Evolutionary conservation across 2,797 vertebrate species (phyloP), one percentile per base, ranked within the genome.

Genomic region (Limnodromus scolopaceus): DNA sequence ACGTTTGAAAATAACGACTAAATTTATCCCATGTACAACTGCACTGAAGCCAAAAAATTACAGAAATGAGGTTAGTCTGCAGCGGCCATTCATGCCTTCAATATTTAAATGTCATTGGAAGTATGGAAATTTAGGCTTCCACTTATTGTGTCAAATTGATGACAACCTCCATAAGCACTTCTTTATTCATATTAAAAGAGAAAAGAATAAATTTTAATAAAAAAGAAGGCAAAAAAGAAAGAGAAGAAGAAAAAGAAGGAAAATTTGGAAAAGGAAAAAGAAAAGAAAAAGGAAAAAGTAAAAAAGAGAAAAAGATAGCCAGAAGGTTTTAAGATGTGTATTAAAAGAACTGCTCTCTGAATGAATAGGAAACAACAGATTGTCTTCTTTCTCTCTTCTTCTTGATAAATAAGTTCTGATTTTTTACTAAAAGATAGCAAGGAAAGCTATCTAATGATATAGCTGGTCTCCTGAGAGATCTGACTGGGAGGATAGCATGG

Each of bases 221-320:
- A 19, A 4, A 11, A 20, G 13, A 13, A 6, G 27, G 58, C 16
- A 25, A 32, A 24, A 39, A 25, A 32, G 16, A 19, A 25, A 14
- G 24, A 38, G 10, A 16, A 12, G 7, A 14, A 14, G 6, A 15
- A 13, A 18, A 71, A 11, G 43, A 28, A 25, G 28, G 25, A 55
- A 22, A n/a, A n/a, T 6, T n/a, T 6, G 3, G 4, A n/a, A 30
- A 36, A 7, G 5, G 6, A 36, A 16, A 18, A 6, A 2, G 9
- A 20, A 5, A 43, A 8, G 6, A 8, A 17, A 13, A 65, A 28
- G 2, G 3, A 25, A 45, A 45, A 45, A 45, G 6, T 3, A 0
- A 14, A 25, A 20, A 45, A 43, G 2, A 41, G 2, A 23, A 54
- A 75, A 55, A 57, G 3, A 7, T 71, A 48, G 3, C 10, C 25